Evolutionary conservation across 2,888 invertebrate genomes (phyloP).

Genomic region (Blera fallax): DNA sequence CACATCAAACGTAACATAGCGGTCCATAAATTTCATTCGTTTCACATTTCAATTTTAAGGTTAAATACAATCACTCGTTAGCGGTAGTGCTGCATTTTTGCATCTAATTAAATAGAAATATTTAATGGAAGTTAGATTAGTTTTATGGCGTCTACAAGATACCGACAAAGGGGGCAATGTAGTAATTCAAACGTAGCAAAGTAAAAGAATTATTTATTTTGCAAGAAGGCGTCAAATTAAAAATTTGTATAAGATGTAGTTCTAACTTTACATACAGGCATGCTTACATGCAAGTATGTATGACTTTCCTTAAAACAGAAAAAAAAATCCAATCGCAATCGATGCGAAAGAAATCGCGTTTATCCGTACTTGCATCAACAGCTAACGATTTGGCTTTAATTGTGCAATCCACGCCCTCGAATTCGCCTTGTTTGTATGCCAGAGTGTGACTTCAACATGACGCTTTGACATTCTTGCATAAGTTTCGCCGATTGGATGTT

Average conservation of each 20-base stretch:
- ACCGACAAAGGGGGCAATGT: background rate
- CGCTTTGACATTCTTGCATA: constrained; percentile 67
- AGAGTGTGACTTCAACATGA: constrained; percentile 20
- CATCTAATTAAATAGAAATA: background rate
- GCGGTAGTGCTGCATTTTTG: background rate
- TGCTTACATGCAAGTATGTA: background rate
- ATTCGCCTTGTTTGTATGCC: constrained; percentile 56
- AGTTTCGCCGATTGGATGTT: constrained; percentile 43
- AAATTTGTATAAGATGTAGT: background rate
- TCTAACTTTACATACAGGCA: background rate
- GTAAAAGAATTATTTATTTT: background rate
- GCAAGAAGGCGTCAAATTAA: background rate
- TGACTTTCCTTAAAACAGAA: background rate
- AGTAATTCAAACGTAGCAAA: no score
- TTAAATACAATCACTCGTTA: background rate
- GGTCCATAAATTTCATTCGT: background rate
- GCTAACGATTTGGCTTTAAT: constrained; percentile 15
- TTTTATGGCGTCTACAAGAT: background rate
- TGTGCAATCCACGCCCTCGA: constrained; percentile 70
- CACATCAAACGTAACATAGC: background rate
- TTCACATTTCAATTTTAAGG: background rate
- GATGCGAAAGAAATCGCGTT: constrained; percentile 2
- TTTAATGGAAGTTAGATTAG: background rate
- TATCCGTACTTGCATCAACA: background rate
- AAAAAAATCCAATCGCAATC: constrained; percentile 2